Evolutionary conservation across 2,797 vertebrate genomes (phyloP), one percentile per base, ranked within the genome.

Genomic region (Coregonus suidteri): DNA sequence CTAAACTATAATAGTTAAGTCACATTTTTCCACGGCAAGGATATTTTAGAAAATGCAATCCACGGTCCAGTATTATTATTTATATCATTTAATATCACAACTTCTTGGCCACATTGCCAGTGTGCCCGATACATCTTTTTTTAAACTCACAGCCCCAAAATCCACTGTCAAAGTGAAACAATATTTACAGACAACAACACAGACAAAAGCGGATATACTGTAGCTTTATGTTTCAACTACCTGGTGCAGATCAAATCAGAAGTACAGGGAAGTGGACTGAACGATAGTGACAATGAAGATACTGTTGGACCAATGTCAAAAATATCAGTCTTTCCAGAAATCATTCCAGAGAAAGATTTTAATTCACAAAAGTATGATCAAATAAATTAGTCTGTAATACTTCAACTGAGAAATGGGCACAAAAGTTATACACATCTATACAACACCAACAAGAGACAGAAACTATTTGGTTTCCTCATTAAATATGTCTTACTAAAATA

Each of bases 101-200:
- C 91, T 91, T 87, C 87, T 83, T 82, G 75, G 88, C 84, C 95
- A 95, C 94, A 96, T 93, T 95, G 93, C 95, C 95, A 95, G 94
- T 91, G 90, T 92, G 96, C 94, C 95, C 93, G 85, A 47, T 47
- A 13, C 41, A 47, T 47, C 0, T 88, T 88, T 85, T 81, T 86
- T 89, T 80, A 89, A 80, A 85, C 82, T 83, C 7, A 86, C 89
- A 87, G 86, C 82, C 86, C 84, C 83, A 81, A 86, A 83, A 73
- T 76, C 82, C 81, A 66, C 83, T 85, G 86, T 83, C 87, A 90
- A 80, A 88, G 83, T 87, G 82, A 84, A 85, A 82, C 76, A 77
- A 88, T 92, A 93, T 94, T 91, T 76, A 86, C 76, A 85, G 70
- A 90, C 84, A 82, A 86, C 72, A 18, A 20, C 35, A 69, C 16